These are phyloP conservation scores for Rhinoderma darwinii DNA, from an alignment of 2,113 vertebrate genomes.

Conservation along the genomic window DNA sequence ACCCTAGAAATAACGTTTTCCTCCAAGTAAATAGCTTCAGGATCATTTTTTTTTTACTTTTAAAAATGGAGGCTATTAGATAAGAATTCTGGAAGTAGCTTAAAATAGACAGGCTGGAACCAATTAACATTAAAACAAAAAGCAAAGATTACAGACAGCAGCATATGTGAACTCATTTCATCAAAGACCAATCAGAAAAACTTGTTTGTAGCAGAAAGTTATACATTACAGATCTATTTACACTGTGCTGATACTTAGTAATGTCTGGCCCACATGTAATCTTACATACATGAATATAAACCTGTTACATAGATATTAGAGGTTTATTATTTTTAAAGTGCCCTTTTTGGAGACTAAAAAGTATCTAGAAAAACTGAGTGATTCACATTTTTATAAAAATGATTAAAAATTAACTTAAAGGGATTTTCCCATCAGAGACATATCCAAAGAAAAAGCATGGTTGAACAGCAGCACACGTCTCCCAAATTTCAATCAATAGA, in stretches of 20 bases:
- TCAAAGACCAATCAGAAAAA: slow-evolving; percentile 18
- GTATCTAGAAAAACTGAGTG: too few species aligned
- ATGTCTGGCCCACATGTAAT: neutral
- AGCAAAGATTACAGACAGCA: slow-evolving; percentile 16
- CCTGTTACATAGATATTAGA: neutral
- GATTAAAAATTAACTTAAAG: too few species aligned
- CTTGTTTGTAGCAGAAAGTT: slow-evolving; percentile 32
- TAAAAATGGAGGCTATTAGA: slow-evolving; percentile 53
- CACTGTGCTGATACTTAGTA: neutral
- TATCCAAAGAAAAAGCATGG: too few species aligned
- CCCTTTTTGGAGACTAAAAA: neutral
- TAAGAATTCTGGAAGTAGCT: slow-evolving; percentile 51
- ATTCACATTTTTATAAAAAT: too few species aligned
- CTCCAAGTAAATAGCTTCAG: slow-evolving; percentile 13
- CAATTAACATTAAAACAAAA: slow-evolving; percentile 33
- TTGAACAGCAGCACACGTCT: too few species aligned
- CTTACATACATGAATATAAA: neutral
- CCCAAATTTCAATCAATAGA: too few species aligned
- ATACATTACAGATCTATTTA: slow-evolving; percentile 11
- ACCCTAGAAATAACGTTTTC: slow-evolving; percentile 33
- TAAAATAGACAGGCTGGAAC: slow-evolving; percentile 57
- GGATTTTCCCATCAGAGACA: too few species aligned
- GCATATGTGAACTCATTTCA: neutral
- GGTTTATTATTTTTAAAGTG: neutral
- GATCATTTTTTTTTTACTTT: slow-evolving; percentile 45